A percentile compares a stretch with the other conserved stretches of the same genome.
Evolutionary conservation across 2,113 vertebrate genomes (phyloP).

Genomic region (Cheirogaleus medius): DNA sequence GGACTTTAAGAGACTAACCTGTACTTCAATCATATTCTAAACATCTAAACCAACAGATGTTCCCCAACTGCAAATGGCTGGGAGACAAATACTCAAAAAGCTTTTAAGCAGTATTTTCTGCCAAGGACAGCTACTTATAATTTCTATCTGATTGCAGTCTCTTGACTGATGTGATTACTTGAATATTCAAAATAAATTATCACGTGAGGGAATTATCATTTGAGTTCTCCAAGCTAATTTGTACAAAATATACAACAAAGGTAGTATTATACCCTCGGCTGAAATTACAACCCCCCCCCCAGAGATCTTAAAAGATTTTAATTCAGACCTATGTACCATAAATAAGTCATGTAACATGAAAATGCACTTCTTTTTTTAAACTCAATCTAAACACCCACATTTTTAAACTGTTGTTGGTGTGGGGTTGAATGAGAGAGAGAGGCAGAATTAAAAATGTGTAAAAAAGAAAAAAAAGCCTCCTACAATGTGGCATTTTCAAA

Average conservation of each 20-base stretch:
- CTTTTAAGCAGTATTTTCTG: slow-evolving; percentile 58
- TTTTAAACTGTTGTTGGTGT: neutral
- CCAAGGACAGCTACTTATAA: slow-evolving; percentile 46
- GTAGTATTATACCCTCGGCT: neutral
- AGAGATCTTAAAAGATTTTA: neutral
- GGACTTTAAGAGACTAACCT: neutral
- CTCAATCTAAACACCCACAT: neutral
- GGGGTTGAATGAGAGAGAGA: neutral
- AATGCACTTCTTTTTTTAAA: slow-evolving; percentile 27
- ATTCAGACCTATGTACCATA: neutral
- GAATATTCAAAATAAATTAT: slow-evolving; percentile 74
- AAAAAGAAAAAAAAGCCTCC: neutral
- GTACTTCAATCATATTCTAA: neutral
- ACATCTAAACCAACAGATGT: neutral
- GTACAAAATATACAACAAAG: slow-evolving; percentile 42
- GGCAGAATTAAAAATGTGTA: neutral
- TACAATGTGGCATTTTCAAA: neutral
- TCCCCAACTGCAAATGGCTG: neutral
- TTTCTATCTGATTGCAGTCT: slow-evolving; percentile 60
- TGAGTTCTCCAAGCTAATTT: slow-evolving; percentile 34
- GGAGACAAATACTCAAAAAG: slow-evolving; percentile 24
- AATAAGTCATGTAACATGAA: neutral
- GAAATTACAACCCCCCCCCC: neutral
- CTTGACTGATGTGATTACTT: slow-evolving; percentile 58
- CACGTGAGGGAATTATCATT: neutral